Percentiles rank a stretch among this genome's conserved stretches.
Evolutionary conservation across 2,797 vertebrate species (phyloP).

Genomic region (Petrocephalus sullivani): DNA sequence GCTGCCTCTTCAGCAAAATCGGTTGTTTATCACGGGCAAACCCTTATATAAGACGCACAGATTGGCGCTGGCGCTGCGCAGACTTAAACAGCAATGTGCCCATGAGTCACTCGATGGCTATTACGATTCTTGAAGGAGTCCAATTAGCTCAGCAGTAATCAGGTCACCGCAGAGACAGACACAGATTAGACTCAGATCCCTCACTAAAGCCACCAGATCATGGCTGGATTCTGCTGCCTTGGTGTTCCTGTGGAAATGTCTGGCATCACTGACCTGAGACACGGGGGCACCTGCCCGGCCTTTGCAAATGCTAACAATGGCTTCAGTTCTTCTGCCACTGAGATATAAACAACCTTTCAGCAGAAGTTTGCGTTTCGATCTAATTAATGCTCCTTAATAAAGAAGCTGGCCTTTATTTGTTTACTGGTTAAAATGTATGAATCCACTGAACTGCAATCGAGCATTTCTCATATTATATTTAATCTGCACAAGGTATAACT

Average conservation of each 20-base stretch:
- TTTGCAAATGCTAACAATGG: background rate
- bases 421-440: slow-evolving; percentile 4
- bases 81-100: slow-evolving; percentile 27
- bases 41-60: background rate
- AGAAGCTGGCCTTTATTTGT: background rate
- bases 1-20: background rate
- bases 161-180: background rate
- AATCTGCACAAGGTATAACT: background rate
- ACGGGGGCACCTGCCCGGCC: background rate
- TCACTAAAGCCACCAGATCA: background rate
- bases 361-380: background rate
- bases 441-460: slow-evolving; percentile 16
- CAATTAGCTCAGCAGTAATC: slow-evolving; percentile 32
- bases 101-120: background rate
- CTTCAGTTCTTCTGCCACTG: background rate
- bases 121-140: background rate
- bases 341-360: background rate
- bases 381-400: background rate
- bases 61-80: slow-evolving; percentile 19
- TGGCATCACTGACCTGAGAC: background rate
- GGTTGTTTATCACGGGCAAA: background rate
- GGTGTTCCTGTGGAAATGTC: background rate
- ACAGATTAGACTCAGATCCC: background rate
- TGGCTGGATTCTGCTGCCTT: background rate
- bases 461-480: background rate